Evolutionary conservation across 1,140 invertebrate genomes (phyloP).

Genomic region (Sinonovacula constricta): DNA sequence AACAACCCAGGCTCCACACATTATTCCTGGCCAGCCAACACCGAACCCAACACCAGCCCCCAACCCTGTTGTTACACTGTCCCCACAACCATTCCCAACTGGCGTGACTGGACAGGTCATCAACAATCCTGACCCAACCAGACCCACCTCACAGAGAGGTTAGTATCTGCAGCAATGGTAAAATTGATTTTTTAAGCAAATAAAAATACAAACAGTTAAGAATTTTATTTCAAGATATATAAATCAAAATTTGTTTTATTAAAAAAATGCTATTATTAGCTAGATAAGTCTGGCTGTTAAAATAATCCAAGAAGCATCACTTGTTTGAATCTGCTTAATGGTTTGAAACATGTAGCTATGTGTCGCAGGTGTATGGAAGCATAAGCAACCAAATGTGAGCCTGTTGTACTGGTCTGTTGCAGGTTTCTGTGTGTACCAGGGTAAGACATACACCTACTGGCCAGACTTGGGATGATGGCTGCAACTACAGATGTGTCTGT

Average conservation of each 20-base stretch:
- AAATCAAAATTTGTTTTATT: too few species aligned
- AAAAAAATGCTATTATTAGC: not conserved
- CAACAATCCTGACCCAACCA: constrained; percentile 38
- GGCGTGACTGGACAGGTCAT: constrained; percentile 40
- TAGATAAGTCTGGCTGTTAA: not conserved
- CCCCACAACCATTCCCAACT: constrained; percentile 39
- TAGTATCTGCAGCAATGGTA: too few species aligned
- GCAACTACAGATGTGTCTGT: constrained; percentile 60
- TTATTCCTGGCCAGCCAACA: constrained; percentile 23
- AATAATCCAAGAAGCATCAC: not conserved
- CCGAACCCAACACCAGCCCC: constrained; percentile 23
- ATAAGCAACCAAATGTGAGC: too few species aligned
- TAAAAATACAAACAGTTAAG: too few species aligned
- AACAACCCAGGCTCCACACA: constrained; percentile 15
- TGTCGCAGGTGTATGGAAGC: too few species aligned
- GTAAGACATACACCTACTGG: constrained; percentile 53
- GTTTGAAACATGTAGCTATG: not conserved
- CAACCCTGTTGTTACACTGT: not conserved
- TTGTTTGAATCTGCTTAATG: not conserved
- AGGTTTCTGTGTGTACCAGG: constrained; percentile 62
- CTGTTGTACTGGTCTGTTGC: too few species aligned
- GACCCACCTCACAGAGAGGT: constrained; percentile 54
- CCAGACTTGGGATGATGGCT: constrained; percentile 64
- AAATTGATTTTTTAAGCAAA: too few species aligned
- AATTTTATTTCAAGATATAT: too few species aligned